Evolutionary conservation across 2,888 invertebrate species (phyloP).

Genomic region (Anthophora plumipes): DNA sequence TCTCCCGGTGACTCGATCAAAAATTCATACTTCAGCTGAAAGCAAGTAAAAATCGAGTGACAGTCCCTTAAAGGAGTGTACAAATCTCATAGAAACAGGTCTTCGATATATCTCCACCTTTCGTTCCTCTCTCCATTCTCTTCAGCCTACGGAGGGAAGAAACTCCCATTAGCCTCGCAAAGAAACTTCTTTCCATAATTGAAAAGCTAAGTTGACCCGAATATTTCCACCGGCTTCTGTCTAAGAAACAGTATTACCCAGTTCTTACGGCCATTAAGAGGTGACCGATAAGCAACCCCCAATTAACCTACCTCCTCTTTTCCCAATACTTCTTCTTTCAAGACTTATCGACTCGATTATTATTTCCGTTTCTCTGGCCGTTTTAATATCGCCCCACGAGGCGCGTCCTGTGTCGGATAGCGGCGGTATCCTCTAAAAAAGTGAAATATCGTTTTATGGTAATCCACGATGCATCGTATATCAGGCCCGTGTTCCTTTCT

Average conservation of each 20-base stretch:
- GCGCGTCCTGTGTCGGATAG: conserved; percentile 5
- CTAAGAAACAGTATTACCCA: background rate
- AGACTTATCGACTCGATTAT: conserved; percentile 24
- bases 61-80: background rate
- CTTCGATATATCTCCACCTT: background rate
- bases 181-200: conserved; percentile 20
- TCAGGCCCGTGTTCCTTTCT: conserved; percentile 45
- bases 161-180: background rate
- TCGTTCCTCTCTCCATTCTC: background rate
- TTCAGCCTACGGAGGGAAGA: background rate
- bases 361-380: conserved; percentile 42
- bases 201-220: conserved; percentile 25
- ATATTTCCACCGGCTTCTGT: background rate
- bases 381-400: conserved; percentile 32
- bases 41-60: background rate
- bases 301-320: conserved; percentile 35
- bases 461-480: conserved; percentile 59
- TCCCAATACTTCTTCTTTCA: background rate
- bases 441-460: conserved; percentile 65
- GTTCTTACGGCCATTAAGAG: background rate
- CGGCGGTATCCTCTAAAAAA: conserved; percentile 36
- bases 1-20: background rate
- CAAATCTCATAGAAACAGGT: no score
- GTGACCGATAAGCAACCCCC: conserved; percentile 21
- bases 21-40: background rate